These are phyloP conservation scores for Heterocephalus glaber DNA, from an alignment of 2,113 vertebrate genomes.

Conservation along the genomic window DNA sequence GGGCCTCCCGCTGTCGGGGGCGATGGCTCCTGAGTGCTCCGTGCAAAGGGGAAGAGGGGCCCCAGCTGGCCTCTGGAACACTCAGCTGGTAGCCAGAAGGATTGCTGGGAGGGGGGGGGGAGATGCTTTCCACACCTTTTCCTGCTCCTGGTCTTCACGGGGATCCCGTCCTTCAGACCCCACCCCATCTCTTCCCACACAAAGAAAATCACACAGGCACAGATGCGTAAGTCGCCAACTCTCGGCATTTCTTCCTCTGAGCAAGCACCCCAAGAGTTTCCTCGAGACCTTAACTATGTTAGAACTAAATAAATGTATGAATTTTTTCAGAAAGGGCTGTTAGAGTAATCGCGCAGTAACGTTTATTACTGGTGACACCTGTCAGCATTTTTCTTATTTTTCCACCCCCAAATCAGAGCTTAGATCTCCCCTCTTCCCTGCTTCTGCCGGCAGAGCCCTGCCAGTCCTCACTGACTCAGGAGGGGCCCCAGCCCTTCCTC, in stretches of 20 bases:
- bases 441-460: background rate
- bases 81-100: background rate
- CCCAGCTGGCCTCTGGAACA: background rate
- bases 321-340: background rate
- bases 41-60: background rate
- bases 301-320: background rate
- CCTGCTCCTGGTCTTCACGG: background rate
- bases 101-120: too few species aligned
- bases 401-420: background rate
- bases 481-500: background rate
- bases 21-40: background rate
- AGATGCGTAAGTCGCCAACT: background rate
- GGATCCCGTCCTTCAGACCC: background rate
- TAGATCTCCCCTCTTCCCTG: background rate
- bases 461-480: background rate
- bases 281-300: background rate
- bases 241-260: background rate
- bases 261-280: background rate
- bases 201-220: background rate
- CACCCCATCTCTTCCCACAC: background rate
- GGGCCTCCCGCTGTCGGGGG: background rate
- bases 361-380: background rate
- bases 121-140: background rate
- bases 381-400: background rate
- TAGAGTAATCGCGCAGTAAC: background rate